These are phyloP conservation scores for Drosophila mulleri DNA, from an alignment of 2,888 invertebrate genomes.

Conservation along the genomic window DNA sequence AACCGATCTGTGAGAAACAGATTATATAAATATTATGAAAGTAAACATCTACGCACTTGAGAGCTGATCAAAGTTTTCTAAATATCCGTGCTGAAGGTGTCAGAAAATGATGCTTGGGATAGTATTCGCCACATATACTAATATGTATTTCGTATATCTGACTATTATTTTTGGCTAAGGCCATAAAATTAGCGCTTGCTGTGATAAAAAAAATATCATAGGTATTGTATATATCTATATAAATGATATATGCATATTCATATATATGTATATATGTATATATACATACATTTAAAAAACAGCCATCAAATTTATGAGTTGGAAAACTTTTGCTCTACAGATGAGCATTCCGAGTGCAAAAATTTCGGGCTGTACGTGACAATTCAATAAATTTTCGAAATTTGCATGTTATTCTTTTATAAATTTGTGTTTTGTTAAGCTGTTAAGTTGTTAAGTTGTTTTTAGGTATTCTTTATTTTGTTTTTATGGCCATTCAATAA, in stretches of 20 bases:
- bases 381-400: slow-evolving; percentile 30
- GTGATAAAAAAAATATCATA: slow-evolving; percentile 35
- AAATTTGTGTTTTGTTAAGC: slow-evolving; percentile 9
- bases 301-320: slow-evolving; percentile 31
- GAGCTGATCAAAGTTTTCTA: slow-evolving; percentile 41
- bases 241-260: slow-evolving; percentile 5
- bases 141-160: neutral
- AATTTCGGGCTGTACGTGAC: slow-evolving; percentile 40
- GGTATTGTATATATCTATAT: slow-evolving; percentile 12
- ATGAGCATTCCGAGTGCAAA: slow-evolving; percentile 40
- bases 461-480: neutral
- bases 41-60: neutral
- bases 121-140: slow-evolving; percentile 5
- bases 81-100: slow-evolving; percentile 35
- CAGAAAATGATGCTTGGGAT: slow-evolving; percentile 37
- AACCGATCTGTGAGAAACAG: slow-evolving; percentile 1
- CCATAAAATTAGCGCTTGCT: slow-evolving; percentile 21
- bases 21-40: slow-evolving; percentile 11
- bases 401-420: slow-evolving; percentile 22
- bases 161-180: slow-evolving; percentile 59
- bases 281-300: neutral
- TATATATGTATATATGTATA: neutral
- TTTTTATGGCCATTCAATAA: slow-evolving; percentile 62
- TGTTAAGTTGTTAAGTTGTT: slow-evolving; percentile 1
- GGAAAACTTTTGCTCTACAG: slow-evolving; percentile 35